Base-by-base conservation (phyloP, 1,140 invertebrate genomes). In the Diorhabda elongata region DNA sequence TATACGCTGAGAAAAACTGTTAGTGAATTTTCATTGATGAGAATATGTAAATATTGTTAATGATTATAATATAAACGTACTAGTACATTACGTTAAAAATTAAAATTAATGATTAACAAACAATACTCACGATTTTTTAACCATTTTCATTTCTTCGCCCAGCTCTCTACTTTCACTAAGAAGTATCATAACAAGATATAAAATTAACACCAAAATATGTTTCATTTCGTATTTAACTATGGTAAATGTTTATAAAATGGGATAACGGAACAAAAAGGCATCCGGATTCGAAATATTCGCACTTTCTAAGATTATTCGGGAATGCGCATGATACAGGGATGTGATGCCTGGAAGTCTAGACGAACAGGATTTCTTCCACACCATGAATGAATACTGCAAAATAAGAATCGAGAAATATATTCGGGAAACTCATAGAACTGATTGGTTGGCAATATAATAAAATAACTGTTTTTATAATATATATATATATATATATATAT, bases 311-410 rank as follows among this genome's bases (percentile, higher is more conserved):
- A 43, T 1, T 9, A 26, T 42, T 8, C 2, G 42, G 47, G n/a
- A 52, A 52, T n/a, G 59, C 59, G 59, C 59, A 61, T 61, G 59
- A 9, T 43, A 8, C 9, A 9, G 42, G 42, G 26, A 42, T 11
- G 9, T 61, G 59, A 61, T 42, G 59, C 59, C 59, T 9, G 59
- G 42, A 61, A 42, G 59, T 61, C 59, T 61, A 43, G 59, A 61
- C 42, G 8, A 41, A 61, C 59, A 61, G 41, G 11, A 26, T 52
- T 52, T 52, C 47, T 52, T 8, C 6, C 6, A 52, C 47, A 52
- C 47, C 47, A 52, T 52, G 47, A 52, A 52, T 41, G 42, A 5
- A 42, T 7, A 42, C 42, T 43, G 59, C 59, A 61, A 61, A 61
- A 61, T 61, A 7, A 8, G n/a, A 43, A 61, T 61, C 47, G n/a